Evolutionary conservation across 2,797 vertebrate genomes (phyloP).

Genomic region (Adelosebastes latens): DNA sequence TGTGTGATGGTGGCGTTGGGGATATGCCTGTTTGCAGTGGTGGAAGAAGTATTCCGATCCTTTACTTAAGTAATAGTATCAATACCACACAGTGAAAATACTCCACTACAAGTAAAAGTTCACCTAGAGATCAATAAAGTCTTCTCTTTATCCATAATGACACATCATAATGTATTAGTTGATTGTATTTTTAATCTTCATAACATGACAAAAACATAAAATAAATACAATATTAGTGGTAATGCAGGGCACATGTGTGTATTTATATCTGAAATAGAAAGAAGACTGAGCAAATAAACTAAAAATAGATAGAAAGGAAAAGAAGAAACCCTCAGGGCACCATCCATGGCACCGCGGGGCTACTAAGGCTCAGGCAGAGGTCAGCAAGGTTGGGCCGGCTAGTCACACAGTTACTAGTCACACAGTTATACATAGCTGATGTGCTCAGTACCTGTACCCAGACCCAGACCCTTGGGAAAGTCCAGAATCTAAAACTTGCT

Average conservation of each 20-base stretch:
- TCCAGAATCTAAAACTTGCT: background rate
- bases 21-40: slow-evolving; percentile 1
- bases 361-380: slow-evolving; percentile 1
- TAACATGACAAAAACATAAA: background rate
- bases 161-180: too few relatives aligned
- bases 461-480: too few relatives aligned
- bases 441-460: background rate
- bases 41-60: background rate
- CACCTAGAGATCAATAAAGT: too few relatives aligned
- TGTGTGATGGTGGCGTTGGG: background rate
- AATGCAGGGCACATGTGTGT: background rate
- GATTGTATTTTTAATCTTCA: too few relatives aligned
- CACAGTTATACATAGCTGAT: background rate
- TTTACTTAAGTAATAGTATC: background rate
- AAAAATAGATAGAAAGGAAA: too few relatives aligned
- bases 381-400: background rate
- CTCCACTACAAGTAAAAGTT: background rate
- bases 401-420: background rate
- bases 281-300: too few relatives aligned
- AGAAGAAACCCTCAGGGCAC: background rate
- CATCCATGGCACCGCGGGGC: background rate
- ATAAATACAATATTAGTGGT: background rate
- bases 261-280: too few relatives aligned
- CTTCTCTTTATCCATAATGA: too few relatives aligned
- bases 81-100: background rate